Conservation (phyloP, 2,113 vertebrate species). For the Chloebia gouldiae region DNA sequence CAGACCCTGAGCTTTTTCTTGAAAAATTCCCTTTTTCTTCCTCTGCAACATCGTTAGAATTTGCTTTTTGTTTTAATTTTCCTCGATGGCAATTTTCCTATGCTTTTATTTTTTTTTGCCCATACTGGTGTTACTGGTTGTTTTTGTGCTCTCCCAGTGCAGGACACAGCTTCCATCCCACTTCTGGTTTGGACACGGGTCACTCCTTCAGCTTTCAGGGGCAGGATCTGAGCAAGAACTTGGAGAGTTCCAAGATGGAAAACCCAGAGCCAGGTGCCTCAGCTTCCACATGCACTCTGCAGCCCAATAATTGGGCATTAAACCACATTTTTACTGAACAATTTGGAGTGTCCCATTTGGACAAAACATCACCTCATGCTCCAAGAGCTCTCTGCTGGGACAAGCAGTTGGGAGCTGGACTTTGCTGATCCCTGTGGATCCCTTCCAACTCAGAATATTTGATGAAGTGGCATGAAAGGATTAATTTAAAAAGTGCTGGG, state of each 20-base stretch:
- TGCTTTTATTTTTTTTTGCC: neutral
- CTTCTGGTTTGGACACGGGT: neutral
- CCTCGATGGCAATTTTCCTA: neutral
- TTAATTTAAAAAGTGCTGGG: neutral
- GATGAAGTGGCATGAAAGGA: neutral
- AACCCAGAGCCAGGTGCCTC: neutral
- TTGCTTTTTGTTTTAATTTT: neutral
- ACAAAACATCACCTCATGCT: neutral
- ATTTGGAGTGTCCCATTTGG: neutral
- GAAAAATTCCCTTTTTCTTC: neutral
- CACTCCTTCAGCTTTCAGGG: neutral
- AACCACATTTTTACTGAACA: neutral
- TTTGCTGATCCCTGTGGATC: neutral
- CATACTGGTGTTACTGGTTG: neutral
- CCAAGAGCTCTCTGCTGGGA: neutral
- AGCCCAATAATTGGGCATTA: accelerated
- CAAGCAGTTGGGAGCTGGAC: neutral
- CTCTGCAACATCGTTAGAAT: neutral
- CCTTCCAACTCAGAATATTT: neutral
- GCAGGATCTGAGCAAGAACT: neutral
- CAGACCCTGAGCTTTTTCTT: neutral
- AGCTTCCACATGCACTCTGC: too few relatives aligned
- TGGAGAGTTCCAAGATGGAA: neutral
- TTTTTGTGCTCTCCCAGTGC: neutral
- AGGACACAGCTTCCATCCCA: neutral